Percentiles rank a stretch among this genome's conserved stretches.
These are phyloP conservation scores for Mythimna albipuncta DNA, from an alignment of 2,888 invertebrate genomes.

Conservation along the genomic window DNA sequence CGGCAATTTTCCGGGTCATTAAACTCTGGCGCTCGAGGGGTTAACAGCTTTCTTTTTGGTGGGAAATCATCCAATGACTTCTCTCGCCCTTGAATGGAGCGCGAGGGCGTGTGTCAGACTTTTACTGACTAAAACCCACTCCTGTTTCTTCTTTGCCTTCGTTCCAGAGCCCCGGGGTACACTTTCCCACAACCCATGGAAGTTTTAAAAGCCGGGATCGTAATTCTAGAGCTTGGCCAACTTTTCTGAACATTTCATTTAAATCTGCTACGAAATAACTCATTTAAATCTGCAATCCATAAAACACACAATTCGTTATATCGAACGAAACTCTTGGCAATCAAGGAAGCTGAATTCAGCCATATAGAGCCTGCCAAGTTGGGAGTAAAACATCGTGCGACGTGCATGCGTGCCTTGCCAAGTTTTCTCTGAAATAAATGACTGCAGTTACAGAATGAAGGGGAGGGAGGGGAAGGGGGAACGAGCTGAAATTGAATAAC, in stretches of 20 bases:
- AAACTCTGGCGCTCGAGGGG: no score
- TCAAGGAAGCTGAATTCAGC: slow-evolving; percentile 24
- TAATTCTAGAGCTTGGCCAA: not conserved
- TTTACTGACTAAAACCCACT: no score
- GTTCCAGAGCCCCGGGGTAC: no score
- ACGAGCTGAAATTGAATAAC: slow-evolving; percentile 34
- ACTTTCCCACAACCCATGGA: no score
- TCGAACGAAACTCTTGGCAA: slow-evolving; percentile 12
- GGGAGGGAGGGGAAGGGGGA: not conserved
- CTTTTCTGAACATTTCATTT: not conserved
- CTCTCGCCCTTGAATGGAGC: no score
- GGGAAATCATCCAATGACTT: no score
- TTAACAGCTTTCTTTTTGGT: no score
- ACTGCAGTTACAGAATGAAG: slow-evolving; percentile 18
- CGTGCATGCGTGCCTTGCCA: slow-evolving; percentile 38
- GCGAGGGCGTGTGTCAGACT: no score
- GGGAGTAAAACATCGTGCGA: slow-evolving; percentile 20
- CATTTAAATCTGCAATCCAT: not conserved
- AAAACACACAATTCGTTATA: slow-evolving; percentile 5
- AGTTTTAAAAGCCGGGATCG: no score
- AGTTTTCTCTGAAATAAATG: slow-evolving; percentile 35
- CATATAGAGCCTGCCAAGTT: slow-evolving; percentile 35
- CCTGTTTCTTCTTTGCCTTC: no score
- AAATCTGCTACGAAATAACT: not conserved
- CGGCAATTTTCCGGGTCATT: no score